Percentiles rank a stretch among this genome's conserved stretches.
Conservation (phyloP, 2,113 vertebrate species). For the Amazona vittata region DNA sequence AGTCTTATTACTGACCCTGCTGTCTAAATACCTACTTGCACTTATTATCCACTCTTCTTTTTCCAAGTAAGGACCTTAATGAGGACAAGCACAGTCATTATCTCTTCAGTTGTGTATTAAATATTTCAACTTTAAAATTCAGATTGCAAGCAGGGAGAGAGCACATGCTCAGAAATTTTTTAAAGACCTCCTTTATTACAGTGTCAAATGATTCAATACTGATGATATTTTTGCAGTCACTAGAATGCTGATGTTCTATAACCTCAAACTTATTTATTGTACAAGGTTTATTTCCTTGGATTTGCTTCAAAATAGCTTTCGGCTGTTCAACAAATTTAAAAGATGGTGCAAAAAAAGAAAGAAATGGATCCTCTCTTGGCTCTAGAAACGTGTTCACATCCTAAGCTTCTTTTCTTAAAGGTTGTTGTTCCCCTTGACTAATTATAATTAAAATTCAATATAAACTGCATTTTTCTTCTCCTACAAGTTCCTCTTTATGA, state of each 20-base stretch:
- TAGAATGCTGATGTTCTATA: not conserved
- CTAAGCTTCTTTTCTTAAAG: not conserved
- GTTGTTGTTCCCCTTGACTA: not conserved
- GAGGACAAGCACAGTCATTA: not conserved
- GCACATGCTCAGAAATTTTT: not conserved
- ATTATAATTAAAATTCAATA: not conserved
- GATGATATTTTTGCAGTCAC: not conserved
- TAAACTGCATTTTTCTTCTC: not conserved
- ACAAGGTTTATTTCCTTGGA: not conserved
- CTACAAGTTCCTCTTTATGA: not conserved
- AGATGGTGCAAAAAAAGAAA: not conserved
- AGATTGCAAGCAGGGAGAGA: not conserved
- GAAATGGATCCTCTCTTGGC: not conserved
- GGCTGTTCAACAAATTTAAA: not conserved
- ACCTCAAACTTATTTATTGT: not conserved
- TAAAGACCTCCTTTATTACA: not conserved
- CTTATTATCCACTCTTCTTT: not conserved
- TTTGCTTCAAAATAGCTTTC: not conserved
- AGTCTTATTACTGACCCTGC: not conserved
- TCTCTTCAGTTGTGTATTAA: not conserved
- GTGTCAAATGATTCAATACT: not conserved
- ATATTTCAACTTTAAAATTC: conserved; percentile 2
- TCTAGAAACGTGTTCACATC: not conserved
- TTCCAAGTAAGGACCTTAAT: not conserved
- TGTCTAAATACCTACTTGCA: not conserved